Base-by-base conservation (phyloP, 2,888 invertebrate genomes). In the Trilocha varians region DNA sequence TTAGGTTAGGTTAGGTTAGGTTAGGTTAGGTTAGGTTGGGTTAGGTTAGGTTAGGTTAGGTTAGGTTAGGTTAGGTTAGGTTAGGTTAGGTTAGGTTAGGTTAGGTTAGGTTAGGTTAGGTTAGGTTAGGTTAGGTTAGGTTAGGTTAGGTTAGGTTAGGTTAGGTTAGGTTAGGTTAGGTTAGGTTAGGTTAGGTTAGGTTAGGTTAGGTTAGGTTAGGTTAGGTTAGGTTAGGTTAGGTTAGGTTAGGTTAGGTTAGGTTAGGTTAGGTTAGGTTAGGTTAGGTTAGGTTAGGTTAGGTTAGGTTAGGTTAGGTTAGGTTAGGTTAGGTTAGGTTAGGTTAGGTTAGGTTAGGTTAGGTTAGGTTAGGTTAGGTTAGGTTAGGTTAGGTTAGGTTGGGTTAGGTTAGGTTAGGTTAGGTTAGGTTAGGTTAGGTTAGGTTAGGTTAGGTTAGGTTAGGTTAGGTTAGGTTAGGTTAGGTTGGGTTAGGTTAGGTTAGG, bases 401-500 rank as follows among this genome's bases (percentile, higher is more conserved):
- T 43, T 48, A 46, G 47, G 47, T 48, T 43, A 40, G 40, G 40
- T 40, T 40, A 40, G 40, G 40, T 40, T 40, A 40, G 40, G 33
- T 34, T 39, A 39, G 39, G 39, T 39, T 34, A 34, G 40, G 36
- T 40, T 36, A 36, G 41, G 17, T 41, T 18, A 34, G 41, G 34
- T 36, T 35, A 35, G 41, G 40, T 35, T 40, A 41, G 41, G 41
- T 36, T 36, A 41, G 41, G 41, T 36, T 41, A 41, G 41, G 42
- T 42, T 42, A 38, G 42, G 42, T 34, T 42, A 38, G 42, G 42
- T 34, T 42, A 38, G 42, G 42, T 36, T 41, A 43, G 50, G 48
- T 42, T 42, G 41, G 48, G 46, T 46, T 44, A 42, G 44, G 49
- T 44, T 40, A 40, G 44, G 46, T 40, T 42, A 42, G 42, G 42